phyloP scores from a whole-genome alignment of 1,140 invertebrate species.

The Megathymus violae region DNA sequence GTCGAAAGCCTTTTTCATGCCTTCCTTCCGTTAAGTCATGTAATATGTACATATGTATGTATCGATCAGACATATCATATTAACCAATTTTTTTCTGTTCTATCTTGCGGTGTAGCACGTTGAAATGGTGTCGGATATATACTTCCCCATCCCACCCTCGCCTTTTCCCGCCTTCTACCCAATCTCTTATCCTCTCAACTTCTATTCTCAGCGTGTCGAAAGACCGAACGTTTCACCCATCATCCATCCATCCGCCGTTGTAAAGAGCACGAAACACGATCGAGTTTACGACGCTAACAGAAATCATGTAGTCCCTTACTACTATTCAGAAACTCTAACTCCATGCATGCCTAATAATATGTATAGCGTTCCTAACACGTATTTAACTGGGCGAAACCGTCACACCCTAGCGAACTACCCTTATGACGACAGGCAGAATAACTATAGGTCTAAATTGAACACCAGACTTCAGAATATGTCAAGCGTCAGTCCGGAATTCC shows the following conservation, averaged over 20 bases:
- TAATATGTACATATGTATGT: constrained; percentile 14
- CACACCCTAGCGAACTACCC: constrained; percentile 61
- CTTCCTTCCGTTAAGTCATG: neutral
- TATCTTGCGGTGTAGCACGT: constrained; percentile 85
- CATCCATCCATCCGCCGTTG: constrained; percentile 55
- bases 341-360: constrained; percentile 73
- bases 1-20: too few relatives aligned
- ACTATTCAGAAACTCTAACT: constrained; percentile 75
- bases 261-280: constrained; percentile 63
- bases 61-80: constrained; percentile 55
- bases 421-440: constrained; percentile 62
- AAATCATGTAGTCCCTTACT: constrained; percentile 78
- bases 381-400: constrained; percentile 56
- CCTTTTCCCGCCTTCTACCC: constrained; percentile 73
- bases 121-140: constrained; percentile 90
- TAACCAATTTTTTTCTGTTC: constrained; percentile 80
- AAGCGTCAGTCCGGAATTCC: constrained; percentile 56
- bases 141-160: constrained; percentile 81
- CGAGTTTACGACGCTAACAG: constrained; percentile 75
- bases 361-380: constrained; percentile 64
- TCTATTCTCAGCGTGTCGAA: constrained; percentile 62
- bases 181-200: constrained; percentile 75
- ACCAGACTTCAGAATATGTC: constrained; percentile 53
- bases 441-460: constrained; percentile 53
- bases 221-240: constrained; percentile 60